Conservation (phyloP, 2,888 invertebrate genomes). For the Malthinus flaveolus region DNA sequence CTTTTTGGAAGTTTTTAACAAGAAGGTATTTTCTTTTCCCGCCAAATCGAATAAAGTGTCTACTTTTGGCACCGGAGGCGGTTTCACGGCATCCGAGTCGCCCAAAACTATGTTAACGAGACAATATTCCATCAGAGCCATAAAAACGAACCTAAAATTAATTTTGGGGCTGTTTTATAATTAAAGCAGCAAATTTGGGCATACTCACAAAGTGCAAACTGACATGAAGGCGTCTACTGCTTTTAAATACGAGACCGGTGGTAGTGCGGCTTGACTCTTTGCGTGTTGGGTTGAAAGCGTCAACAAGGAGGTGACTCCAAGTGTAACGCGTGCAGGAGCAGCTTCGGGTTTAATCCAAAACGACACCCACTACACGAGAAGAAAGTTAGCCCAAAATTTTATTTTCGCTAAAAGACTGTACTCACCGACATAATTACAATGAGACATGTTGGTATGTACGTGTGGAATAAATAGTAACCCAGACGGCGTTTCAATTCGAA, state of each 20-base stretch:
- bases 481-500: slow-evolving; percentile 86
- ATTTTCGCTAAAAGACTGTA: slow-evolving; percentile 33
- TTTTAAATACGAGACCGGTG: slow-evolving; percentile 91
- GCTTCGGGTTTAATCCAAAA: slow-evolving; percentile 97
- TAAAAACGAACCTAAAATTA: slow-evolving; percentile 76
- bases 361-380: slow-evolving; percentile 76
- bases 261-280: slow-evolving; percentile 89
- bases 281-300: slow-evolving; percentile 92
- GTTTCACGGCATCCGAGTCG: slow-evolving; percentile 66
- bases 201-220: slow-evolving; percentile 79
- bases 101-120: slow-evolving; percentile 84
- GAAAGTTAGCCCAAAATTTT: neutral
- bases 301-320: slow-evolving; percentile 87
- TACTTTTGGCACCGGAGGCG: slow-evolving; percentile 58
- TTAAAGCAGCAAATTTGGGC: no score
- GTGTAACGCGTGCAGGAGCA: slow-evolving; percentile 88
- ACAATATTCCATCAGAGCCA: slow-evolving; percentile 93
- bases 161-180: neutral
- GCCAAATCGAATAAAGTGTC: slow-evolving; percentile 61
- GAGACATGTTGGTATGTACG: slow-evolving; percentile 90
- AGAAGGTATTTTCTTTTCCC: slow-evolving; percentile 53
- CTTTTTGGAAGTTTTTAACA: slow-evolving; percentile 47
- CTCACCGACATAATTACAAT: slow-evolving; percentile 93
- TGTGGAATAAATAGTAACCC: slow-evolving; percentile 91
- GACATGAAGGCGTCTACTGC: slow-evolving; percentile 94